Evolutionary conservation across 2,113 vertebrate species (phyloP), one percentile per base, ranked within the genome.

Genomic region (Phalacrocorax brasilianus): DNA sequence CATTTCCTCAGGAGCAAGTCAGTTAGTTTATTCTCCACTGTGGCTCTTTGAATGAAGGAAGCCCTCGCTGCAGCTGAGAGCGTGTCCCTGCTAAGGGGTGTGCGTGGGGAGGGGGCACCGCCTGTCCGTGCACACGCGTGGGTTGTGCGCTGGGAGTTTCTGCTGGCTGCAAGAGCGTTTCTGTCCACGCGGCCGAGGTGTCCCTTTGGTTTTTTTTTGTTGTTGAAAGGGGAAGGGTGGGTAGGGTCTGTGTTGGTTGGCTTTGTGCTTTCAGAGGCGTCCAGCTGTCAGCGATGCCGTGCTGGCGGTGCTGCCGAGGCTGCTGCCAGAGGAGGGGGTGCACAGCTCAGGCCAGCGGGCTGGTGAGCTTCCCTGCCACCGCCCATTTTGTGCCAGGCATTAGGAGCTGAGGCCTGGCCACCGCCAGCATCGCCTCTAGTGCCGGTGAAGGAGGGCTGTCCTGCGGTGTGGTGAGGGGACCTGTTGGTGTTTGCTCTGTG

Each of bases 31-130:
- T 44, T 87, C 45, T 85, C 33, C 0, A 50, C 50, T 77, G 9
- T 58, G 40, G 23, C 35, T 45, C 15, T 82, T 11, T 9, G 42
- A 7, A 9, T 20, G 45, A 42, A 49, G 62, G 16, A 7, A 22
- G 12, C 23, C 44, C n/a, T 61, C 0, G 12, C 15, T 18, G 65
- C 47, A 23, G 74, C 59, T 38, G 61, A 18, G 35, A 40, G 16
- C 1, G 2, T 16, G 44, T 75, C 56, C 42, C 9, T 0, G 1
- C n/a, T 18, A 2, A 45, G 20, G 28, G 1, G 0, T 28, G 42
- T 22, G 65, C 12, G 33, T 58, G 49, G 18, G 10, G 15, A 67
- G 49, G 61, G 26, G 52, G 22, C 42, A 8, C 40, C 13, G 28
- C 18, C 42, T 11, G 47, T 11, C 7, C 7, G 0, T 17, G 35